Evolutionary conservation across 1,140 invertebrate genomes (phyloP).

Genomic region (Bombus breviceps): DNA sequence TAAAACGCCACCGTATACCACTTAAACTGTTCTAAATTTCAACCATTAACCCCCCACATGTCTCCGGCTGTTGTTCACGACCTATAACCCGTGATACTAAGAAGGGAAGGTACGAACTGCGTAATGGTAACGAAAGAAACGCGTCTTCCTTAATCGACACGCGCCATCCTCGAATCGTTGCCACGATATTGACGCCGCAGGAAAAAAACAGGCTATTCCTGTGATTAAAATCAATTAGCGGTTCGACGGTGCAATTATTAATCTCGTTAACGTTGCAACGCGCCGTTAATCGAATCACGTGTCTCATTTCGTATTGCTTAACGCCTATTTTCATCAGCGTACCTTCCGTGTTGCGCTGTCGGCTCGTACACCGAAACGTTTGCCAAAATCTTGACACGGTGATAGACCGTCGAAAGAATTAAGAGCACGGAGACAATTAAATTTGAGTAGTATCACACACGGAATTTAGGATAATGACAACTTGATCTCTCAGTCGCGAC

Average conservation of each 20-base stretch:
- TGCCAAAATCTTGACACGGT: neutral
- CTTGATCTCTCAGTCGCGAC: neutral
- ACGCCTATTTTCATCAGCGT: neutral
- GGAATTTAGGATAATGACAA: neutral
- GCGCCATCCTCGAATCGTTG: neutral
- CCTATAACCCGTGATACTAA: neutral
- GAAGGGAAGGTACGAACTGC: slow-evolving; percentile 53
- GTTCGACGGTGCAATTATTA: slow-evolving; percentile 18
- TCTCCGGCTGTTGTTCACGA: slow-evolving; percentile 28
- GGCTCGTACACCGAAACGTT: too few relatives aligned
- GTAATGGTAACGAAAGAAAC: slow-evolving; percentile 47
- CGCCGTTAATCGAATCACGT: neutral
- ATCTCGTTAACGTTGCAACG: slow-evolving; percentile 26
- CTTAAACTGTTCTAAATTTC: slow-evolving; percentile 76
- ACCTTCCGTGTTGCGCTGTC: neutral
- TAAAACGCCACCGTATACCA: slow-evolving; percentile 79
- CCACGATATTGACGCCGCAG: neutral
- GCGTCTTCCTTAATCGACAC: slow-evolving; percentile 25
- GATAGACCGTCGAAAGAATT: too few relatives aligned
- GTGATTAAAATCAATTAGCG: slow-evolving; percentile 46
- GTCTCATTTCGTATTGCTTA: neutral
- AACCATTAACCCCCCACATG: slow-evolving; percentile 64
- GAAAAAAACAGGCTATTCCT: neutral
- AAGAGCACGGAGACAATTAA: neutral
- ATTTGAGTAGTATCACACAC: neutral